Evolutionary conservation across 1,140 invertebrate species (phyloP), one percentile per base, ranked within the genome.

Genomic region (Eufriesea mexicana): DNA sequence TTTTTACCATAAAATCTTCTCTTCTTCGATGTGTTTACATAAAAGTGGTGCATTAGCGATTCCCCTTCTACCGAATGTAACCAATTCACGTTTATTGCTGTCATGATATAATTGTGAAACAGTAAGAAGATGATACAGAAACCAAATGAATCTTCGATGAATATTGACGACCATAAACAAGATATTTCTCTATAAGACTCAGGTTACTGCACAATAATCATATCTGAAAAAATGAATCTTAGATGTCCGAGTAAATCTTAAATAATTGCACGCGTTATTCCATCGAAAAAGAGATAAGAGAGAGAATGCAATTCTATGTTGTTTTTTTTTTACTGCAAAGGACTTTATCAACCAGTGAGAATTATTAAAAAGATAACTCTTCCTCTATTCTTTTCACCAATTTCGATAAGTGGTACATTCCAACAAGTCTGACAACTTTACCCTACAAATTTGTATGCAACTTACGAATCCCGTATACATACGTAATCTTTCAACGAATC

Each of bases 1-100:
- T 20, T 59, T 84, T 88, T 89, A 95, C 94, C 94, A 87, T 94
- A 95, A 75, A 92, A 91, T 88, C 93, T 91, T 84, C 93, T 91
- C 72, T 92, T 93, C 55, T 92, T 92, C 2, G 90, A 91, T 59
- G 92, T 91, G 25, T 91, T 93, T 85, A 94, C 89, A 72, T 94
- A 95, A 80, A 95, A 94, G 73, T 95, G 91, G 88, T 94, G 94
- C 45, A 95, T 78, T 76, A 94, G 84, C 2, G 94, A 92, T 88
- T 94, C 94, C 70, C 94, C 94, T 72, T 95, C 94, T 0, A 91
- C 89, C 10, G 94, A 94, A 86, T 89, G 90, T 54, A 94, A 92
- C 94, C 94, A 95, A 66, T 95, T 93, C 72, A 91, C 88, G 64
- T 92, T 92, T 62, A 94, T 89, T 8, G 92, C 87, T 64, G 84